phyloP scores from a whole-genome alignment of 2,888 invertebrate genomes.

The Meteorus colon region DNA sequence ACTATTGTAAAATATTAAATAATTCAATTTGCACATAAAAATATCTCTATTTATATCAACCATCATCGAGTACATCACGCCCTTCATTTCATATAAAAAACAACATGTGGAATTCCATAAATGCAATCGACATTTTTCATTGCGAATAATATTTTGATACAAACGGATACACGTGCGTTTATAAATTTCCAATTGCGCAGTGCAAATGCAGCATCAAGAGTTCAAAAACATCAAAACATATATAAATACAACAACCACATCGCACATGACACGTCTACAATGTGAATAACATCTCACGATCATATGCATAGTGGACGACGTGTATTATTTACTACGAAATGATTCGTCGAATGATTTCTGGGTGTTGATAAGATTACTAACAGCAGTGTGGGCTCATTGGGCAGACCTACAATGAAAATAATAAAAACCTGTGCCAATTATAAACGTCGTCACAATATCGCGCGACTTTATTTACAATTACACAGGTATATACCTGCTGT shows the following conservation, averaged over 20 bases:
- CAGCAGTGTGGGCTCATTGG: neutral
- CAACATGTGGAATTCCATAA: neutral
- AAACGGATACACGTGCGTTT: neutral
- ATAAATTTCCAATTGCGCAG: neutral
- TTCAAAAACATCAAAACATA: constrained; percentile 3
- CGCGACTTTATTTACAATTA: constrained; percentile 59
- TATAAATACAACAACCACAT: neutral
- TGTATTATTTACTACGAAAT: neutral
- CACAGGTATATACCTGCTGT: constrained; percentile 27
- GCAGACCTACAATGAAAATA: neutral
- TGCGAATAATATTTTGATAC: constrained; percentile 3
- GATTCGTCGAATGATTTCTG: constrained; percentile 4
- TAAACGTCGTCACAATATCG: constrained; percentile 46
- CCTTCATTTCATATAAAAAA: neutral
- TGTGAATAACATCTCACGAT: neutral
- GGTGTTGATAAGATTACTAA: neutral
- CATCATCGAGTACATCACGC: neutral
- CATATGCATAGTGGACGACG: neutral
- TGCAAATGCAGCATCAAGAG: no score
- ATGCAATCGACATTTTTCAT: neutral
- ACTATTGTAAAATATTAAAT: neutral
- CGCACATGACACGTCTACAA: neutral
- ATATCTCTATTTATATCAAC: neutral
- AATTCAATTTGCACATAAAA: neutral
- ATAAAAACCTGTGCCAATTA: constrained; percentile 1